Base-by-base conservation (phyloP, 2,797 vertebrate species). In the Ambastaia sidthimunki region DNA sequence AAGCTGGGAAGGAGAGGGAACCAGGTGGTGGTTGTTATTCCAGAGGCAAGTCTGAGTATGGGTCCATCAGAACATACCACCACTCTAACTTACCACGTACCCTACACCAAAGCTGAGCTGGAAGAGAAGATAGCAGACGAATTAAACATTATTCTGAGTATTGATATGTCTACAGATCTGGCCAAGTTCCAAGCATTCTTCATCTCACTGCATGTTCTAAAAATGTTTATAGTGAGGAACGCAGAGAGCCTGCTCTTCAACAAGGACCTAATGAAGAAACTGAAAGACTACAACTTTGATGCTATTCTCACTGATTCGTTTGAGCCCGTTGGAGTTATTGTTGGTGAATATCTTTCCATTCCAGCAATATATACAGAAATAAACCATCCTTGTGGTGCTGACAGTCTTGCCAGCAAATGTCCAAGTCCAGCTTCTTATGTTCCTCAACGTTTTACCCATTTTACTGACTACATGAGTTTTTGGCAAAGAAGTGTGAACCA, bases 241-340 rank as follows among this genome's bases (percentile, higher is more conserved):
- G 69, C 81, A 7, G 68, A 89, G 50, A 81, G 81, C 0, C 76
- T 91, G 68, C 63, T 91, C 21, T 76, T 81, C 0, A 69, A 89
- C 57, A 82, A 85, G 23, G 83, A 89, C 13, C 41, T 92, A 23
- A 75, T 85, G 71, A 75, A 83, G 34, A 75, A 28, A 7, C 66
- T 81, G 11, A 54, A 54, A 52, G 67, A 80, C 1, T 71, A 57
- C 63, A 48, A 62, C 21, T 92, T 90, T 55, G 87, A 90, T 2
- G 85, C 87, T 3, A 71, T 92, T 21, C 84, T 92, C 50, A 89
- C 89, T 44, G 91, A 91, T 67, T 87, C 91, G 0, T 82, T 88
- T 18, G 83, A 86, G 15, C 83, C 87, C 0, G 87, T 84, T 2
- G 91, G 92, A 25, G 83, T 86, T 67, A 90, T 92, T 13, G 0